Conservation (phyloP, 2,113 vertebrate species). For the Heterochromis multidens region DNA sequence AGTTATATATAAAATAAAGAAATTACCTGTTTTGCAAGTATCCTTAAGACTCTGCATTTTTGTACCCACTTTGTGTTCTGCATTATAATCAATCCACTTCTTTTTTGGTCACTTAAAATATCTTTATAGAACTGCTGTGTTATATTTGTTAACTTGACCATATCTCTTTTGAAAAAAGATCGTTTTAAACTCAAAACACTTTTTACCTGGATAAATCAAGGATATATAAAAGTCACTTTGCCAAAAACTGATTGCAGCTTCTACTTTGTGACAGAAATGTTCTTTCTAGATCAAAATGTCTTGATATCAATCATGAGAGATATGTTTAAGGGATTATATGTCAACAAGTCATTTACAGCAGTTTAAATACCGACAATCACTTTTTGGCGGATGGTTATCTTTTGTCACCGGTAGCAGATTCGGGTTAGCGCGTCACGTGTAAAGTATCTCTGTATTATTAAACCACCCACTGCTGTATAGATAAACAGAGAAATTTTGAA, state of each 20-base stretch:
- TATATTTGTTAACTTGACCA: too few relatives aligned
- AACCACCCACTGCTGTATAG: background rate
- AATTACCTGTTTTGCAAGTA: too few relatives aligned
- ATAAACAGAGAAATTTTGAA: background rate
- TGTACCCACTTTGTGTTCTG: background rate
- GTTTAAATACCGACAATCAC: background rate
- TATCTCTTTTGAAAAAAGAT: too few relatives aligned
- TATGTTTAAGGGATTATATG: background rate
- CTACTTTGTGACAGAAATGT: background rate
- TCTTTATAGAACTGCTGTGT: too few relatives aligned
- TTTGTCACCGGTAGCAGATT: background rate
- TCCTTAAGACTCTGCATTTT: background rate
- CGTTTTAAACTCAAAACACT: too few relatives aligned
- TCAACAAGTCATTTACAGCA: background rate
- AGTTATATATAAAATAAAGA: too few relatives aligned
- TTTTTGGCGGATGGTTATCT: background rate
- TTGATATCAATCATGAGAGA: background rate
- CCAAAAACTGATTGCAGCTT: background rate
- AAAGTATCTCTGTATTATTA: background rate
- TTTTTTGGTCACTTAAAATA: too few relatives aligned
- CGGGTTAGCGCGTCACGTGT: background rate
- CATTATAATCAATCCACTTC: background rate
- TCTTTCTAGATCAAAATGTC: background rate
- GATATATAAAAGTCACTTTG: too few relatives aligned
- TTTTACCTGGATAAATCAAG: too few relatives aligned